Conservation (phyloP, 2,113 vertebrate species). For the Odontesthes bonariensis region DNA sequence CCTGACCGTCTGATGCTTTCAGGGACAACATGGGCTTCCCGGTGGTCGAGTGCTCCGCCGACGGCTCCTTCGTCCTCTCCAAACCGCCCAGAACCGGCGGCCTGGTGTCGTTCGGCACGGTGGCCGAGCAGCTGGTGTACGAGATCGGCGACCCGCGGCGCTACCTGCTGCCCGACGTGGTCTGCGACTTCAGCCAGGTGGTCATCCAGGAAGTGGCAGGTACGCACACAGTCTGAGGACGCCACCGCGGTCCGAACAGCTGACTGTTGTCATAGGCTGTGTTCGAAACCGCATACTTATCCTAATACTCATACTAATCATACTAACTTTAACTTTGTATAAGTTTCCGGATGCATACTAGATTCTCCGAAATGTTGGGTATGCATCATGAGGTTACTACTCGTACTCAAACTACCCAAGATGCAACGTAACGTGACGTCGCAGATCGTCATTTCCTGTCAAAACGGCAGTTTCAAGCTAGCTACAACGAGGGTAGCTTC, state of each 20-base stretch:
- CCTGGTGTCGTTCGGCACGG: constrained; percentile 87
- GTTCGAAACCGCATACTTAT: too few species aligned
- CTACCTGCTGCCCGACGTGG: constrained; percentile 90
- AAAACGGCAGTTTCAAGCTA: too few species aligned
- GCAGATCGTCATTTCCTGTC: too few species aligned
- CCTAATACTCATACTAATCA: too few species aligned
- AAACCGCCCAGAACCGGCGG: constrained; percentile 86
- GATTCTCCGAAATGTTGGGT: too few species aligned
- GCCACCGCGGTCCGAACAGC: constrained; percentile 79
- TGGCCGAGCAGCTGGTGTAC: constrained; percentile 89
- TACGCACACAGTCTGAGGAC: constrained; percentile 47
- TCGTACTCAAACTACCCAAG: too few species aligned
- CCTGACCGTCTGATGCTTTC: neutral
- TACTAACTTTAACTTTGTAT: too few species aligned
- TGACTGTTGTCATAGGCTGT: constrained; percentile 82
- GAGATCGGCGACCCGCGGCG: constrained; percentile 86
- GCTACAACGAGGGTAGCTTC: too few species aligned
- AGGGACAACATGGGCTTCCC: constrained; percentile 92
- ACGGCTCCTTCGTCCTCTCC: constrained; percentile 86
- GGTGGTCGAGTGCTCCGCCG: constrained; percentile 84
- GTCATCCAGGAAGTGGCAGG: constrained; percentile 87
- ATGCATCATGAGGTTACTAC: too few species aligned
- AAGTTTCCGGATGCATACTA: too few species aligned
- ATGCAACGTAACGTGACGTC: too few species aligned
- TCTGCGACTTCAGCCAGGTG: constrained; percentile 89